A percentile compares a stretch with the other conserved stretches of the same genome.
These are phyloP conservation scores for Diarsia rubi DNA, from an alignment of 2,888 invertebrate species.

Conservation along the genomic window DNA sequence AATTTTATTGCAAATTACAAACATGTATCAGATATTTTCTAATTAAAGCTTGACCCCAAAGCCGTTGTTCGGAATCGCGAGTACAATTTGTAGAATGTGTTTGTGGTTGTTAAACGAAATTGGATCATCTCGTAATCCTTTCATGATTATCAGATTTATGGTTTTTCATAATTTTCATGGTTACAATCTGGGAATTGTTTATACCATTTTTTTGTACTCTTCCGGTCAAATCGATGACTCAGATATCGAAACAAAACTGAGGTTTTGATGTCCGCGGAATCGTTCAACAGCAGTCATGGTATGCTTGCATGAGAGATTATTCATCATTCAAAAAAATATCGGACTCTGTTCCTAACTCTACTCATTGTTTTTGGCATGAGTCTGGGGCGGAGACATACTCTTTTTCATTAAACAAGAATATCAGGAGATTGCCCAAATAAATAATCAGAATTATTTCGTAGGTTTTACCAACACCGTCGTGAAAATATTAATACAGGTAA, in stretches of 20 bases:
- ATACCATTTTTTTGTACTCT: too few relatives aligned
- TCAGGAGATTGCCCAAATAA: not conserved
- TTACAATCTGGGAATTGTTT: slow-evolving; percentile 7
- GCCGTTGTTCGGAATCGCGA: slow-evolving; percentile 34
- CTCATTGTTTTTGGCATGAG: not conserved
- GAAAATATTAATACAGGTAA: slow-evolving; percentile 6
- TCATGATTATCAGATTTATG: slow-evolving; percentile 24
- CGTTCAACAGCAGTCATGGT: not conserved
- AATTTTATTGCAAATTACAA: slow-evolving; percentile 56
- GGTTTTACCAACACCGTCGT: not conserved
- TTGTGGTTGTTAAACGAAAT: slow-evolving; percentile 41
- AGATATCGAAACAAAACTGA: not conserved
- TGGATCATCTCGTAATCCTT: slow-evolving; percentile 20
- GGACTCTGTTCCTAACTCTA: not conserved
- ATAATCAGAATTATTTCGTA: not conserved
- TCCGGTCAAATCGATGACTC: too few relatives aligned
- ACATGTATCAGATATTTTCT: slow-evolving; percentile 55
- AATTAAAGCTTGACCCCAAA: slow-evolving; percentile 59
- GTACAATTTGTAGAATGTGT: slow-evolving; percentile 38
- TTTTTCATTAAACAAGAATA: not conserved
- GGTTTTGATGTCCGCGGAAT: not conserved
- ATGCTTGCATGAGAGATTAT: not conserved
- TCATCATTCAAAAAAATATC: not conserved
- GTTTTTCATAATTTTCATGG: slow-evolving; percentile 11
- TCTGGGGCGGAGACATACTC: not conserved